Evolutionary conservation across 1,140 invertebrate genomes (phyloP).

Genomic region (Dendrolimus punctatus): DNA sequence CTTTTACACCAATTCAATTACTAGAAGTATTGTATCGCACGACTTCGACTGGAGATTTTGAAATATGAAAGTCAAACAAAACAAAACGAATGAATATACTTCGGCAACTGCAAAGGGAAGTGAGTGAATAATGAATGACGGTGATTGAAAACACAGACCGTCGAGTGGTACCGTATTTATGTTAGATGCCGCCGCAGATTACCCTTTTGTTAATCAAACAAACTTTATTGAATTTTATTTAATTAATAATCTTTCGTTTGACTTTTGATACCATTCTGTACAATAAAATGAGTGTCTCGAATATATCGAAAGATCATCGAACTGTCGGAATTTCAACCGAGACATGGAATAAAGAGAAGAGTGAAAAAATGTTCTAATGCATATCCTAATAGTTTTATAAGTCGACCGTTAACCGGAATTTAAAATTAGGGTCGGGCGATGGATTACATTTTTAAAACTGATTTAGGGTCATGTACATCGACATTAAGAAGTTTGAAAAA

Average conservation of each 20-base stretch:
- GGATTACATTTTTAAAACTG: conserved; percentile 21
- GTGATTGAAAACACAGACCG: conserved; percentile 60
- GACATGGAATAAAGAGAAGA: too few relatives aligned
- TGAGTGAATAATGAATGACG: conserved; percentile 67
- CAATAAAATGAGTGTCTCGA: conserved; percentile 1
- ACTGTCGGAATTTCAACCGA: too few relatives aligned
- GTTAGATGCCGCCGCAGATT: conserved; percentile 67
- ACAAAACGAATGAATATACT: conserved; percentile 57
- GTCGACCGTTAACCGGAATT: conserved; percentile 24
- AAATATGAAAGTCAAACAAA: conserved; percentile 69
- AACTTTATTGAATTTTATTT: conserved; percentile 67
- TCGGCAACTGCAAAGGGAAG: conserved; percentile 63
- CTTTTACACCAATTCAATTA: conserved; percentile 54
- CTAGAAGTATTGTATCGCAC: conserved; percentile 53
- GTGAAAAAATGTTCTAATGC: conserved; percentile 9
- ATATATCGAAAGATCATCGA: too few relatives aligned
- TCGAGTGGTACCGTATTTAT: conserved; percentile 55
- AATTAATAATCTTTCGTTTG: conserved; percentile 61
- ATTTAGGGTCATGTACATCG: conserved; percentile 35
- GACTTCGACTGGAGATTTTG: conserved; percentile 39
- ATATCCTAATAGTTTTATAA: conserved; percentile 23
- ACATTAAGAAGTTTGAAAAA: conserved; percentile 54
- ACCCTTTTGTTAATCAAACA: conserved; percentile 68
- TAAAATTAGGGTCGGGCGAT: too few relatives aligned
- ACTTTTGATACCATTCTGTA: conserved; percentile 33